Base-by-base conservation (phyloP, 2,797 vertebrate genomes). In the Arctocebus calabarensis region DNA sequence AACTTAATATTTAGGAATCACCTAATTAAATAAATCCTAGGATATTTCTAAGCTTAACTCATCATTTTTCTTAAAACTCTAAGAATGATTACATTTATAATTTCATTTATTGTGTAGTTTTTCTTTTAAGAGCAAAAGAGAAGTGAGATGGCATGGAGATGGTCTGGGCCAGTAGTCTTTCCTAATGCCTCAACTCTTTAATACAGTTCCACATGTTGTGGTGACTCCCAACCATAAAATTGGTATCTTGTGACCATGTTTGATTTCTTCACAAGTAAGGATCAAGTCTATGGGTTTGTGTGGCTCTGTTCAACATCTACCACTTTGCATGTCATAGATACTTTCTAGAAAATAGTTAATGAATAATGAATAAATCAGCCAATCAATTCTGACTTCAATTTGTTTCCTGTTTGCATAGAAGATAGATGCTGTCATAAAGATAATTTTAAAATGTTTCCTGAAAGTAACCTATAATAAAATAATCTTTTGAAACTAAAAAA, bases 1-100 rank as follows among this genome's bases (percentile, higher is more conserved):
- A 86, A 94, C 78, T 92, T 89, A 85, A 55, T 79, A 77, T 34
- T 91, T 73, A 92, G 62, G 57, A 70, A 79, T 92, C n/a, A 88
- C n/a, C 17, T 84, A 74, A 95, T 95, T 94, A 79, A 94, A 40
- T 83, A 87, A 85, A 70, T 55, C n/a, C 29, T 52, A 57, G 73
- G 10, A 12, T 59, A 91, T 87, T 84, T 81, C 70, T 89, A 75
- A 93, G 64, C 43, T 78, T 62, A 81, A 78, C 2, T 75, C 7
- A 79, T 75, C 32, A 17, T 78, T 84, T 95, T 40, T 78, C 83
- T 91, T 45, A 48, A 91, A 89, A 79, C 25, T 62, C 2, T 74
- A 84, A 90, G 19, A 7, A 81, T 40, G 32, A 19, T 57, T 25
- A 52, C 34, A 85, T 70, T 95, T 88, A 70, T 12, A 73, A 25